These are phyloP conservation scores for Heterodera filipjevi DNA, from an alignment of 2,888 invertebrate genomes.

Conservation along the genomic window DNA sequence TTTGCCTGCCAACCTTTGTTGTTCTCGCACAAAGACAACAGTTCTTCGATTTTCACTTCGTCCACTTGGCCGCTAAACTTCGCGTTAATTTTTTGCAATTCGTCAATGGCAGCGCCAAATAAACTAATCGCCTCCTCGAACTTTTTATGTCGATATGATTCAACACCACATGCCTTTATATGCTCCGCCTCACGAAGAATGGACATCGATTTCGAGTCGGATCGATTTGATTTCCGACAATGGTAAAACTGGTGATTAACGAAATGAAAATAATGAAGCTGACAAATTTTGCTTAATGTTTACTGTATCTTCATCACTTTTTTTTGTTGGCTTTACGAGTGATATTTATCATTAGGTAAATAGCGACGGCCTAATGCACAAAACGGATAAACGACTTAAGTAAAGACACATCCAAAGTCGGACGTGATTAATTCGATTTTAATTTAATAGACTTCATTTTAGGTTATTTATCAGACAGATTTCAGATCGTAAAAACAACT, in stretches of 20 bases:
- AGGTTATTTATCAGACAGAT: too few species aligned
- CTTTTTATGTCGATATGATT: conserved; percentile 7
- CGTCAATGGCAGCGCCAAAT: conserved; percentile 10
- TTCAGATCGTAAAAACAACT: not conserved
- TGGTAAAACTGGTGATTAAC: not conserved
- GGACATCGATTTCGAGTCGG: too few species aligned
- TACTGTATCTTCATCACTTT: too few species aligned
- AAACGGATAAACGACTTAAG: too few species aligned
- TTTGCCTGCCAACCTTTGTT: not conserved
- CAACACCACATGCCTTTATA: conserved; percentile 20
- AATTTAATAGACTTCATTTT: too few species aligned
- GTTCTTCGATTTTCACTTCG: not conserved
- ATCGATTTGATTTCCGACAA: not conserved
- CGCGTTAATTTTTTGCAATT: not conserved
- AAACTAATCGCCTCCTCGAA: conserved; percentile 14
- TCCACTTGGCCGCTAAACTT: not conserved
- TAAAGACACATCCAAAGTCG: too few species aligned
- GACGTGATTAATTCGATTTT: too few species aligned
- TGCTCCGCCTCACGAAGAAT: not conserved
- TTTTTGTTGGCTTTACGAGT: too few species aligned
- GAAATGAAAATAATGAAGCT: not conserved
- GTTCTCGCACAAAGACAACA: conserved; percentile 20
- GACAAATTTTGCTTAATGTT: too few species aligned
- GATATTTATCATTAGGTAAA: too few species aligned
- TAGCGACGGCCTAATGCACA: too few species aligned